Evolutionary conservation across 2,888 invertebrate genomes (phyloP), one percentile per base, ranked within the genome.

Genomic region (Syrphus vitripennis): DNA sequence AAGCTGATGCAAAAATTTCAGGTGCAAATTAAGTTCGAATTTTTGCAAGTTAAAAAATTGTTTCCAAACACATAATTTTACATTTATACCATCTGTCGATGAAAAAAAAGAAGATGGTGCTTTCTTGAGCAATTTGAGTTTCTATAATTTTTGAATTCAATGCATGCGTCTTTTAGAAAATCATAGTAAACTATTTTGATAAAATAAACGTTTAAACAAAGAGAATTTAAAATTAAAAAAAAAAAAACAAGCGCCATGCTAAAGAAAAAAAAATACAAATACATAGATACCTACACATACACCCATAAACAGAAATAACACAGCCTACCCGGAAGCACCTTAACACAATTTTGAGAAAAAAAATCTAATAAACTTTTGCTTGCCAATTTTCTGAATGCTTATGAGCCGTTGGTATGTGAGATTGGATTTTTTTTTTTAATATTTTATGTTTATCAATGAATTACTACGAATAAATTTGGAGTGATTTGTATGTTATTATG

Each of bases 11-110:
- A 69, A 71, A 83, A 59, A 14, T 19, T 31, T 70, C 31, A 59
- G 76, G 26, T 74, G 67, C 57, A 59, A 72, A 67, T 57, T 72
- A 48, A 55, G 71, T 76, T 82, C 78, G 37, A 21, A 71, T 59
- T 74, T 82, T 57, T 63, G 82, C 82, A 82, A 86, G 82, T 72
- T 82, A 78, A 86, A 71, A 81, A 19, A 40, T 65, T 57, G 19
- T 45, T 59, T 69, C 29, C 6, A 45, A 50, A 21, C 26, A 50
- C 61, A 29, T 1, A 65, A 19, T 75, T 40, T 75, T 63, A 26
- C 3, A 57, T 31, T 24, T 14, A 19, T 63, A n/a, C 14, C 34
- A 2, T 63, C n/a, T 24, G 24, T 77, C 12, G n/a, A n/a, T n/a
- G 0, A 29, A 69, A 63, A 63, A 29, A 10, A 69, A 78, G 42